Conservation (phyloP, 2,113 vertebrate genomes). For the Eclectus roratus region DNA sequence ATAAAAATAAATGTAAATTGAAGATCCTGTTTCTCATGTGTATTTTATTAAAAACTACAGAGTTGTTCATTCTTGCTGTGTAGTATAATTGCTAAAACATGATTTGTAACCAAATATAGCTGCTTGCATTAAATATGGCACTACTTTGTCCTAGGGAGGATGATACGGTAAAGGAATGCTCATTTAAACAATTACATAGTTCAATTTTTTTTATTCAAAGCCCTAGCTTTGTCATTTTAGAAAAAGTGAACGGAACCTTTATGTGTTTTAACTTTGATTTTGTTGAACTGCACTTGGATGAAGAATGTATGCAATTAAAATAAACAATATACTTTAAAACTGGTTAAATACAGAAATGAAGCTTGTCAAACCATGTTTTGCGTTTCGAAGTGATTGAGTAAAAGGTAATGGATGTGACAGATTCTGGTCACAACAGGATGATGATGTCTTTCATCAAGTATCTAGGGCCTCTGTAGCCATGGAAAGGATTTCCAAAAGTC, state of each 20-base stretch:
- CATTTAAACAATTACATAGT: constrained; percentile 40
- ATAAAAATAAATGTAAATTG: constrained; percentile 66
- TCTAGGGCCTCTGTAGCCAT: not conserved
- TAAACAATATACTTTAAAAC: not conserved
- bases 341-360: not conserved
- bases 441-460: not conserved
- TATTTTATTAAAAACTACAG: constrained; percentile 59
- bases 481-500: not conserved
- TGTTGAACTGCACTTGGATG: not conserved
- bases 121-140: constrained; percentile 38
- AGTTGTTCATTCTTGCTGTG: constrained; percentile 63
- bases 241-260: not conserved
- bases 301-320: constrained; percentile 1
- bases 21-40: constrained; percentile 63
- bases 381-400: not conserved
- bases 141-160: constrained; percentile 14
- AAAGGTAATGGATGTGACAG: not conserved
- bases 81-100: constrained; percentile 66
- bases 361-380: constrained; percentile 3
- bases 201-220: not conserved
- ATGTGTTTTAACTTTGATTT: not conserved
- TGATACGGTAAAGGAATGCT: constrained; percentile 40
- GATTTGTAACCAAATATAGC: constrained; percentile 67
- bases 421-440: not conserved
- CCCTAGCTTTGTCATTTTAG: not conserved